Evolutionary conservation across 2,888 invertebrate species (phyloP), one percentile per base, ranked within the genome.

Genomic region (Xestoiulus laeticollis): DNA sequence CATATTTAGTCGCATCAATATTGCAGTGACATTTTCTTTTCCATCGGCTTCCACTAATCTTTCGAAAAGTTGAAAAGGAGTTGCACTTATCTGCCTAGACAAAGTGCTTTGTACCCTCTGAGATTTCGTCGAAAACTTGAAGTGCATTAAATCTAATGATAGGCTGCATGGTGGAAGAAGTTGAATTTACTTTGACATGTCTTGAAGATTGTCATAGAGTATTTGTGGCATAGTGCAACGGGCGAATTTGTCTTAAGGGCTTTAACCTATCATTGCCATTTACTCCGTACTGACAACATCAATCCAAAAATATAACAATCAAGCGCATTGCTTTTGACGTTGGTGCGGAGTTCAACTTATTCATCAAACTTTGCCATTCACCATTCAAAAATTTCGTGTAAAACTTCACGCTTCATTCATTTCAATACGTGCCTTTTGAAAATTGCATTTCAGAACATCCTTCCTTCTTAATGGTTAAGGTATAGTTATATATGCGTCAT

Each of bases 81-180:
- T 78, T 78, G 78, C 78, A 78, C 78, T 78, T 78, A 78, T 78
- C 78, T 78, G 78, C 78, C 12, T 78, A 78, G 78, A 78, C 78
- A 78, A 78, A 78, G 78, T 78, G 78, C 78, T 78, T 78, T 78
- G 78, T 78, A 78, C 78, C 78, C 78, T 78, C 78, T 78, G 78
- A 78, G 78, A 78, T 14, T 78, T 78, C 78, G 78, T 78, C 78
- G 78, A 30, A 78, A 78, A 78, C 78, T 78, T 78, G 78, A 78
- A 78, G 78, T 78, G 78, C 78, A 78, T 78, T 78, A 78, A 78
- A 78, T 78, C 78, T 78, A 78, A 78, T 78, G 78, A 78, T 78
- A 78, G 78, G 30, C n/a, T n/a, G n/a, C n/a, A 78, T 78, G 78
- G 78, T 78, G 78, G 78, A 78, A 78, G 78, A 26, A 78, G 78